Conservation (phyloP, 2,113 vertebrate genomes). For the Sardina pilchardus region DNA sequence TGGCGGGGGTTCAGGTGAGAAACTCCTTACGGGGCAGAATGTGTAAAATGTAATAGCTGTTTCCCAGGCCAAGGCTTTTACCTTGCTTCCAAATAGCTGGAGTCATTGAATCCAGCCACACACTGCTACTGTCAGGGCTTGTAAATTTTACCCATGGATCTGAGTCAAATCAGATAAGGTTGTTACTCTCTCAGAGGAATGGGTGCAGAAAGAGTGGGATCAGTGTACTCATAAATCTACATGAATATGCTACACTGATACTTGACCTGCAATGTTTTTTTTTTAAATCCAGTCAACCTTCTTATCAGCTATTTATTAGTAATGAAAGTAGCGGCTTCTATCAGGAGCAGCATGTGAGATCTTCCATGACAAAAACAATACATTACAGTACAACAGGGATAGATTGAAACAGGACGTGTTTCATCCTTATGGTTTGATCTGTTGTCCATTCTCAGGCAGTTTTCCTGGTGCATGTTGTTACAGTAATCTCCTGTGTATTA, state of each 20-base stretch:
- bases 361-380: background rate
- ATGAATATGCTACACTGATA: background rate
- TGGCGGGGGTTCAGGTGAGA: constrained; percentile 85
- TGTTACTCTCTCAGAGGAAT: too few relatives aligned
- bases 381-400: background rate
- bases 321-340: background rate
- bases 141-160: background rate
- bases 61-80: background rate
- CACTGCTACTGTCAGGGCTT: background rate
- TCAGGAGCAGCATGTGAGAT: background rate
- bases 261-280: background rate
- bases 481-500: too few relatives aligned
- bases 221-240: background rate
- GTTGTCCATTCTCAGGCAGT: background rate
- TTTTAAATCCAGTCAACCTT: background rate
- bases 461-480: constrained; percentile 26
- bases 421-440: background rate
- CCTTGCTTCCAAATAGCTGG: background rate
- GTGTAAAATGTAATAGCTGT: background rate
- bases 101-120: background rate
- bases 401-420: background rate
- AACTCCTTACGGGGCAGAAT: background rate
- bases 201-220: background rate
- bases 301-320: background rate
- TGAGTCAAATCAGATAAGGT: too few relatives aligned